Percentiles rank a stretch among this genome's conserved stretches.
phyloP scores from a whole-genome alignment of 1,140 invertebrate genomes.

The Nephotettix cincticeps region DNA sequence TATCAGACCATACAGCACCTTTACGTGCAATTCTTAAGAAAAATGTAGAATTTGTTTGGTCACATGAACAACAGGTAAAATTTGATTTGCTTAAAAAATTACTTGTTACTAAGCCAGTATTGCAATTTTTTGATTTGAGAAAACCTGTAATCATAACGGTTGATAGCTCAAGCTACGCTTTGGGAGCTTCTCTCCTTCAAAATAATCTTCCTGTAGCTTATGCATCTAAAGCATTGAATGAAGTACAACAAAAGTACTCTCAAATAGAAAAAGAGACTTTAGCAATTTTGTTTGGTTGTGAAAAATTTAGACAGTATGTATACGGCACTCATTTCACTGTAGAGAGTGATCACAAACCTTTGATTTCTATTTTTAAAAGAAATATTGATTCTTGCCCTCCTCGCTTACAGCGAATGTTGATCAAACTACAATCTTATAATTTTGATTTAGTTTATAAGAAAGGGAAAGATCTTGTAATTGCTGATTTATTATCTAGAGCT shows the following conservation, averaged over 20 bases:
- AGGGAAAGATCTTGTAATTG: neutral
- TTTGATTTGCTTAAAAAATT: neutral
- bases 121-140: neutral
- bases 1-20: neutral
- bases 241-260: slow-evolving; percentile 45
- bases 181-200: neutral
- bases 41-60: neutral
- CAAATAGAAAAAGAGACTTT: slow-evolving; percentile 50
- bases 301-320: slow-evolving; percentile 42
- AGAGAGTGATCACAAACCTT: neutral
- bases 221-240: neutral
- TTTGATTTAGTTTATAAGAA: slow-evolving; percentile 6
- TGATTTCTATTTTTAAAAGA: neutral
- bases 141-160: neutral
- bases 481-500: neutral
- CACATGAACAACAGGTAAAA: neutral
- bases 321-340: neutral
- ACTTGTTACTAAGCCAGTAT: neutral
- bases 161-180: neutral
- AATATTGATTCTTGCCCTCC: neutral
- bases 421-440: neutral
- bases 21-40: neutral
- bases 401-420: neutral
- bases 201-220: neutral
- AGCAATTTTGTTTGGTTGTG: slow-evolving; percentile 42